phyloP scores from a whole-genome alignment of 2,888 invertebrate genomes.

The Trichacis sp. region DNA sequence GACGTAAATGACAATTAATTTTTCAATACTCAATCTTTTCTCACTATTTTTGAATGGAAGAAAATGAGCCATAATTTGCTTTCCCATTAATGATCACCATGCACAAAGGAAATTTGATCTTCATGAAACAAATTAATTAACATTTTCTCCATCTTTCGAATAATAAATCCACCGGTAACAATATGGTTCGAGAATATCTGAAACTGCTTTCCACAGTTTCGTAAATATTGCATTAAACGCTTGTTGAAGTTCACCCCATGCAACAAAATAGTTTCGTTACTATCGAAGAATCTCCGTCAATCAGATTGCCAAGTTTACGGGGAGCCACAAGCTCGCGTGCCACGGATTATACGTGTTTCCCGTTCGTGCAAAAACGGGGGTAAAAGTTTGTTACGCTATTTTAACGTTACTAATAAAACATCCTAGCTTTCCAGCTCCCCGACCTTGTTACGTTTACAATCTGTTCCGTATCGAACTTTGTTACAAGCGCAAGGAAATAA shows the following conservation, averaged over 20 bases:
- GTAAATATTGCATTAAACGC: no score
- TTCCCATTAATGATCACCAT: no score
- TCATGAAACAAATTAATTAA: no score
- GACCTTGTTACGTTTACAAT: not conserved
- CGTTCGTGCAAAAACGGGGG: constrained; percentile 22
- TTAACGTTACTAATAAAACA: constrained; percentile 20
- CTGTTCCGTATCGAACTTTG: not conserved
- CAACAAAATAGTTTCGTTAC: constrained; percentile 24
- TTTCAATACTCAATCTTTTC: no score
- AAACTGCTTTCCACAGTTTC: no score
- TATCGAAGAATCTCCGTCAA: constrained; percentile 27
- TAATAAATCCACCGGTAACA: no score
- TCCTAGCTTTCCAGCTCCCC: constrained; percentile 14
- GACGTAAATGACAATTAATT: no score
- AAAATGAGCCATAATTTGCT: no score
- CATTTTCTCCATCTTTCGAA: no score
- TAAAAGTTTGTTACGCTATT: constrained; percentile 25
- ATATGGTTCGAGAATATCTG: no score
- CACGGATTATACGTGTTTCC: constrained; percentile 34
- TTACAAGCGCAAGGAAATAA: not conserved
- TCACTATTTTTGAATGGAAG: no score
- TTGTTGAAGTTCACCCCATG: not conserved
- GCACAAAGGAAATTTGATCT: no score
- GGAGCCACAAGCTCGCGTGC: constrained; percentile 35
- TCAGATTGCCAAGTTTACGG: constrained; percentile 32